Evolutionary conservation across 2,888 invertebrate species (phyloP).

Genomic region (Slavum lentiscoides): DNA sequence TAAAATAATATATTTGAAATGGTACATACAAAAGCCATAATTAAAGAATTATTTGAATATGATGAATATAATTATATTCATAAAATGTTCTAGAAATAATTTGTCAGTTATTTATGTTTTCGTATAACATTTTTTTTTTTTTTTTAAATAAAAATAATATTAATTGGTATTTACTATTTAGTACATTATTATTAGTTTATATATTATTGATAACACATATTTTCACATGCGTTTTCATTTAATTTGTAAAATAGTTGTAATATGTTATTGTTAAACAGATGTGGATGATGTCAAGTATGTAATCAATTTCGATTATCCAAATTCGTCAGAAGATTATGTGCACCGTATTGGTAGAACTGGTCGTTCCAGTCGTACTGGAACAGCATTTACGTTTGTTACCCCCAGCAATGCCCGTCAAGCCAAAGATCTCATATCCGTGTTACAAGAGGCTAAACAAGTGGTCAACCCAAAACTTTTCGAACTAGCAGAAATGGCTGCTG

Average conservation of each 20-base stretch:
- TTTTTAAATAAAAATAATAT: no score
- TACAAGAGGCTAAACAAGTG: slow-evolving; percentile 92
- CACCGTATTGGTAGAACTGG: slow-evolving; percentile 96
- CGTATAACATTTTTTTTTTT: no score
- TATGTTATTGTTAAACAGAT: slow-evolving; percentile 67
- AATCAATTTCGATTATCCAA: slow-evolving; percentile 97
- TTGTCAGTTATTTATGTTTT: no score
- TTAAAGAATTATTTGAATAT: no score
- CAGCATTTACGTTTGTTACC: slow-evolving; percentile 95
- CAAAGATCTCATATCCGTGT: slow-evolving; percentile 84
- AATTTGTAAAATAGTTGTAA: not conserved
- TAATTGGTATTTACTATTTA: no score
- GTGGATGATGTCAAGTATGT: slow-evolving; percentile 99
- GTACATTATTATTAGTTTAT: not conserved
- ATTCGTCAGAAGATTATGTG: slow-evolving; percentile 96
- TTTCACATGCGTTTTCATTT: not conserved
- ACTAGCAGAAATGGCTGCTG: slow-evolving; percentile 55
- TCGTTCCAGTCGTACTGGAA: slow-evolving; percentile 87
- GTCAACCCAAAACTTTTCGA: slow-evolving; percentile 75
- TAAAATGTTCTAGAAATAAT: no score
- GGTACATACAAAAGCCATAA: not conserved
- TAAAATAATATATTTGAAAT: not conserved
- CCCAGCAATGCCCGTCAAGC: slow-evolving; percentile 89
- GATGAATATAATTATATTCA: no score
- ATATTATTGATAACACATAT: not conserved